These are phyloP conservation scores for Latheticus oryzae DNA, from an alignment of 2,888 invertebrate genomes.

Conservation along the genomic window DNA sequence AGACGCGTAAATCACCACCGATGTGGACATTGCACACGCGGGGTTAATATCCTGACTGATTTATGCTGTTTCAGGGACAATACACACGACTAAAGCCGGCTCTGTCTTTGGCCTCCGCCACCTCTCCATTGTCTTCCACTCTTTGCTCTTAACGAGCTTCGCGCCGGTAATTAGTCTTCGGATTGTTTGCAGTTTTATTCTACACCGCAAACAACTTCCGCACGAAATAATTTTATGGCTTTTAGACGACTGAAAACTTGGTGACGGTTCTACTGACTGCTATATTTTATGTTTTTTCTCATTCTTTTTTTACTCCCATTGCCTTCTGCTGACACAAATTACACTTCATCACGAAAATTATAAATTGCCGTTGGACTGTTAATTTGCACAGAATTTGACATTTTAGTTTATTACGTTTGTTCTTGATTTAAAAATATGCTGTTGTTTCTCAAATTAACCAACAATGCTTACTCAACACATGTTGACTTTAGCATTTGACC, in stretches of 20 bases:
- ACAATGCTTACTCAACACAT: no score
- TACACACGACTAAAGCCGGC: conserved; percentile 41
- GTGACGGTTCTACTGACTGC: conserved; percentile 17
- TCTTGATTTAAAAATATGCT: no score
- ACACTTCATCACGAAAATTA: conserved; percentile 31
- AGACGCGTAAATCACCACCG: conserved; percentile 64
- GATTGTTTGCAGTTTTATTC: conserved; percentile 41
- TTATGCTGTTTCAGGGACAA: conserved; percentile 54
- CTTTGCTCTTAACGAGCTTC: conserved; percentile 33
- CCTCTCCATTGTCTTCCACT: conserved; percentile 34
- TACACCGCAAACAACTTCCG: conserved; percentile 37
- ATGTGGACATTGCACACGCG: conserved; percentile 64
- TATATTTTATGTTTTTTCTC: conserved; percentile 18
- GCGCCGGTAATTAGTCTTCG: conserved; percentile 34
- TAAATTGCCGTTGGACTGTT: conserved; percentile 17
- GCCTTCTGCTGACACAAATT: conserved; percentile 25
- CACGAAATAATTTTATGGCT: conserved; percentile 37
- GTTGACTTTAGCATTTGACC: no score
- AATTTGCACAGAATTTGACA: conserved; percentile 11
- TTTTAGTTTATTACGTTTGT: neutral
- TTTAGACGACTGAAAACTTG: conserved; percentile 27
- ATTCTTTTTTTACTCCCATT: conserved; percentile 11
- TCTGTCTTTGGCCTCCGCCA: conserved; percentile 34
- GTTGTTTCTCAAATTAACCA: no score
- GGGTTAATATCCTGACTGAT: conserved; percentile 65